Percentiles rank a stretch among this genome's conserved stretches.
phyloP scores from a whole-genome alignment of 1,140 invertebrate species.

The Sesamia nonagrioides region DNA sequence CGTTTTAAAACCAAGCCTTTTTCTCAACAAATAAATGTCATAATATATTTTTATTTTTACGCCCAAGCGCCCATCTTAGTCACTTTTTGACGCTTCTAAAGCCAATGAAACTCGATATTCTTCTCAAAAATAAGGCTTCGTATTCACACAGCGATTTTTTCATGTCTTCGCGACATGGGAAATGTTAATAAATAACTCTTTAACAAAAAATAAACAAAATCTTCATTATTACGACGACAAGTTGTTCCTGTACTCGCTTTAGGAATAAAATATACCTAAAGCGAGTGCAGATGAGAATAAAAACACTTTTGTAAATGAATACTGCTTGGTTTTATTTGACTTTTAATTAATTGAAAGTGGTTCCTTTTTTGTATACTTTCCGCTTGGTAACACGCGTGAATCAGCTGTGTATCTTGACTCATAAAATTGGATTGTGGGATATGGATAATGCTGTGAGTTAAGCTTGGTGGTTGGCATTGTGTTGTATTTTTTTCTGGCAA shows the following conservation, averaged over 20 bases:
- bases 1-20: not conserved
- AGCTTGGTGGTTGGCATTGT: no score
- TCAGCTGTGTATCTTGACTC: not conserved
- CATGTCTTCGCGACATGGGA: conserved; percentile 12
- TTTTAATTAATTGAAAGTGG: conserved; percentile 27
- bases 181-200: conserved; percentile 37
- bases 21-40: conserved; percentile 30
- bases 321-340: conserved; percentile 2
- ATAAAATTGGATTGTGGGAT: not conserved
- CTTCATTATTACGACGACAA: conserved; percentile 18
- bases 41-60: conserved; percentile 37
- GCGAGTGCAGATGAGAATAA: conserved; percentile 19
- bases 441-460: not conserved
- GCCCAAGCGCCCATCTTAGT: conserved; percentile 9
- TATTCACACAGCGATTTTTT: conserved; percentile 32
- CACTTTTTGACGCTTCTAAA: conserved; percentile 25
- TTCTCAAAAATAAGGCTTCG: conserved; percentile 13
- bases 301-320: conserved; percentile 25
- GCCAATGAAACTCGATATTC: conserved; percentile 44
- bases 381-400: not conserved
- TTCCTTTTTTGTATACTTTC: not conserved
- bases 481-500: no score
- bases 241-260: no score
- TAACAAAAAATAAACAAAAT: conserved; percentile 21
- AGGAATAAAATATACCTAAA: conserved; percentile 12